Evolutionary conservation across 2,888 invertebrate species (phyloP).

Genomic region (Caenorhabditis sp.): DNA sequence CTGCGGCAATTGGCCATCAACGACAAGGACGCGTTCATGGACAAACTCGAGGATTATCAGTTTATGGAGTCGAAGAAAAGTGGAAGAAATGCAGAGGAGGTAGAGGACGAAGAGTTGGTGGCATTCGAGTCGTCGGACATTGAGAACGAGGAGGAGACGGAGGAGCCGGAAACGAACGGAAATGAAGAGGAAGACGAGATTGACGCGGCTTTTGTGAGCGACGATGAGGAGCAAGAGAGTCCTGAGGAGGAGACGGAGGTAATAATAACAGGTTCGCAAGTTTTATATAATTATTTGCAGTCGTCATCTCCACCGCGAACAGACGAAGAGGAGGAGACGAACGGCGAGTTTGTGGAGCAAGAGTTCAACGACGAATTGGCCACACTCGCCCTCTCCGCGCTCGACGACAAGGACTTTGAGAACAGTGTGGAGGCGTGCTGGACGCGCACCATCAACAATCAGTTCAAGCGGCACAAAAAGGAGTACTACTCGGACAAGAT

Average conservation of each 20-base stretch:
- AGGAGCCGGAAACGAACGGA: constrained; percentile 41
- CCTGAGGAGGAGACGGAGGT: background rate
- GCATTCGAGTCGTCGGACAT: constrained; percentile 59
- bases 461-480: constrained; percentile 89
- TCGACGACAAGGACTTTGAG: constrained; percentile 68
- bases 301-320: background rate
- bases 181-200: constrained; percentile 79
- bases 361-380: constrained; percentile 64
- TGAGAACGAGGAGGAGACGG: constrained; percentile 23
- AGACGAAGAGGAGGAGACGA: background rate
- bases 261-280: background rate
- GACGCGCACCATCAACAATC: constrained; percentile 81
- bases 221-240: constrained; percentile 56
- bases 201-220: constrained; percentile 56
- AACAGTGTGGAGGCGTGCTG: constrained; percentile 69
- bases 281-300: no score
- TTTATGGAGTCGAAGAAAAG: constrained; percentile 35
- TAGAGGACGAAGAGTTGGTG: constrained; percentile 43
- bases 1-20: constrained; percentile 77
- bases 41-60: constrained; percentile 37
- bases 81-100: background rate
- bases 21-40: constrained; percentile 57
- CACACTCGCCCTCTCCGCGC: constrained; percentile 51
- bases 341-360: constrained; percentile 32
- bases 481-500: constrained; percentile 86